Percentiles rank a stretch among this genome's conserved stretches.
Conservation (phyloP, 2,113 vertebrate genomes). For the Cyanoramphus novaezelandiae region DNA sequence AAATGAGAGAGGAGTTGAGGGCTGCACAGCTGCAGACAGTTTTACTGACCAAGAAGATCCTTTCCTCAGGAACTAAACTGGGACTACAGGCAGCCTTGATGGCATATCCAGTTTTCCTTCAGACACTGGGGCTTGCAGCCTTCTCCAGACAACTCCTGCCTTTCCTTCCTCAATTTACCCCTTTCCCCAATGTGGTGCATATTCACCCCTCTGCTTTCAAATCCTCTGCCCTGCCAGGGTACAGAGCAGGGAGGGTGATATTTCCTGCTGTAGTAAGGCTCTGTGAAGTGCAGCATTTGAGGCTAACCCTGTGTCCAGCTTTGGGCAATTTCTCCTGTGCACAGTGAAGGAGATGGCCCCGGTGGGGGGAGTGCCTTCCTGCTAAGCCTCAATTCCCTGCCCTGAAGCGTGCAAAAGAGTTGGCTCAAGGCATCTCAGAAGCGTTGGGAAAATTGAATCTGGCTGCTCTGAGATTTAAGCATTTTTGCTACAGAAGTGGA, state of each 20-base stretch:
- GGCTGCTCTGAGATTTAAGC: not conserved
- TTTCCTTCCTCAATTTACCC: not conserved
- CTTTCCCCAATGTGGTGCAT: not conserved
- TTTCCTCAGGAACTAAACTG: not conserved
- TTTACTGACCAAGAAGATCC: not conserved
- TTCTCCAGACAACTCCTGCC: not conserved
- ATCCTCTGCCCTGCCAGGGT: not conserved
- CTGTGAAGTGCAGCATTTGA: not conserved
- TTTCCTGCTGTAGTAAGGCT: not conserved
- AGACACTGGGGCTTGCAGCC: not conserved
- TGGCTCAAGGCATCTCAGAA: not conserved
- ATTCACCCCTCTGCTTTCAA: not conserved
- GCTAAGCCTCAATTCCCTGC: not conserved
- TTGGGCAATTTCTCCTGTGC: not conserved
- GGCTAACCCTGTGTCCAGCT: not conserved
- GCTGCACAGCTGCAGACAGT: not conserved
- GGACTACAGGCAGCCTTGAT: not conserved
- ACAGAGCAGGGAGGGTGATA: not conserved
- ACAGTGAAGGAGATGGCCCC: not conserved
- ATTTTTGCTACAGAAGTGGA: not conserved
- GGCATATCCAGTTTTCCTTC: not conserved
- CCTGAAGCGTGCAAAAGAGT: not conserved
- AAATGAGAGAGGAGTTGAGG: not conserved
- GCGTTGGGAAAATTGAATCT: not conserved
- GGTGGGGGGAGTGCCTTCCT: not conserved